Evolutionary conservation across 2,113 vertebrate genomes (phyloP).

Genomic region (Macquaria australasica): DNA sequence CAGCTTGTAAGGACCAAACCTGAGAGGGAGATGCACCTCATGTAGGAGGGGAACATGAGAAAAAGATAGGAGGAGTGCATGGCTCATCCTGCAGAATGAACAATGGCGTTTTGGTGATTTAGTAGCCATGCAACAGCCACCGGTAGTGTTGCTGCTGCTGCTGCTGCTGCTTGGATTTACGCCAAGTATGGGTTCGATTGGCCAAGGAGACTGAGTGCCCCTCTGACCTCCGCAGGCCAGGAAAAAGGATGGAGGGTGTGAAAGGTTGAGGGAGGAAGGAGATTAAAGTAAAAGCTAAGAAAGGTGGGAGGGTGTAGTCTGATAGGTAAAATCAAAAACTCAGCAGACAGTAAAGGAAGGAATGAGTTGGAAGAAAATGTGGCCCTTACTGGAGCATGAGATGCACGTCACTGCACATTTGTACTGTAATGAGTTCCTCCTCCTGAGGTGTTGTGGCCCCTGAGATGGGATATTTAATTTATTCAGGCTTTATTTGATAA

Average conservation of each 20-base stretch:
- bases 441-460: not conserved
- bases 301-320: not conserved
- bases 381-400: not conserved
- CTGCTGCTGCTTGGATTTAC: conserved; percentile 50
- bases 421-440: conserved; percentile 9
- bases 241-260: conserved; percentile 47
- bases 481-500: conserved; percentile 42
- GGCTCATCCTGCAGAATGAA: conserved; percentile 46
- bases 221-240: conserved; percentile 47
- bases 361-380: conserved; percentile 17
- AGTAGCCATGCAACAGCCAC: conserved; percentile 39
- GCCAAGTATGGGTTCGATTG: conserved; percentile 54
- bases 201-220: conserved; percentile 49
- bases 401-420: conserved; percentile 15
- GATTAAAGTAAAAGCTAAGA: conserved; percentile 22
- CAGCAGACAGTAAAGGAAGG: conserved; percentile 13
- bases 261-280: conserved; percentile 26
- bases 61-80: conserved; percentile 27
- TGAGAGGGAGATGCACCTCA: conserved; percentile 18
- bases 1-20: conserved; percentile 42
- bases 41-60: conserved; percentile 41
- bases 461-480: conserved; percentile 14
- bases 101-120: conserved; percentile 60
- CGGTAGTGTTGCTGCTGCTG: not conserved
- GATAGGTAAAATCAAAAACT: conserved; percentile 41